These are phyloP conservation scores for Spermophilus dauricus DNA, from an alignment of 2,113 vertebrate species.

Conservation along the genomic window DNA sequence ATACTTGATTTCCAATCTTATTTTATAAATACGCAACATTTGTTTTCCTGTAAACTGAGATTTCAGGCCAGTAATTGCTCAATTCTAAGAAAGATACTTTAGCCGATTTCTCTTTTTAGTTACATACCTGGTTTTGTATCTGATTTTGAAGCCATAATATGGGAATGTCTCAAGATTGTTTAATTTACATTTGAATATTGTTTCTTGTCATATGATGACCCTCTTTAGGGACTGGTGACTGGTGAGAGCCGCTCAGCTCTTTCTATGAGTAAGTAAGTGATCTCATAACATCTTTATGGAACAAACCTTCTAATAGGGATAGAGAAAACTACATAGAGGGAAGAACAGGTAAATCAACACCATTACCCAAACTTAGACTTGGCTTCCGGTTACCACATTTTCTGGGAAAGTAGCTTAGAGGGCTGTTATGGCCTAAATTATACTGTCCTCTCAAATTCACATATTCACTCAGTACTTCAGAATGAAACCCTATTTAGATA, in stretches of 20 bases:
- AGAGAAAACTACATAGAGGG: neutral
- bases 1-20: conserved; percentile 59
- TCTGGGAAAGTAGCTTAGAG: conserved; percentile 24
- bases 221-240: neutral
- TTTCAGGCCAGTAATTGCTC: conserved; percentile 41
- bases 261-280: neutral
- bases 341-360: neutral
- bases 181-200: conserved; percentile 21
- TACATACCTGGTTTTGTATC: conserved; percentile 23
- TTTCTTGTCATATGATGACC: neutral
- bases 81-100: neutral
- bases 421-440: neutral
- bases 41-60: conserved; percentile 64
- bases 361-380: neutral
- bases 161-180: neutral
- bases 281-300: neutral
- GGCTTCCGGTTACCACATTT: neutral
- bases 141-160: conserved; percentile 12
- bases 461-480: neutral
- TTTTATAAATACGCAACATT: conserved; percentile 79
- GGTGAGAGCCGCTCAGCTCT: neutral
- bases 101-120: conserved; percentile 34
- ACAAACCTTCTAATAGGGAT: neutral
- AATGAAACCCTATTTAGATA: neutral
- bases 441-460: neutral